Base-by-base conservation (phyloP, 2,888 invertebrate species). In the Tachina fera region DNA sequence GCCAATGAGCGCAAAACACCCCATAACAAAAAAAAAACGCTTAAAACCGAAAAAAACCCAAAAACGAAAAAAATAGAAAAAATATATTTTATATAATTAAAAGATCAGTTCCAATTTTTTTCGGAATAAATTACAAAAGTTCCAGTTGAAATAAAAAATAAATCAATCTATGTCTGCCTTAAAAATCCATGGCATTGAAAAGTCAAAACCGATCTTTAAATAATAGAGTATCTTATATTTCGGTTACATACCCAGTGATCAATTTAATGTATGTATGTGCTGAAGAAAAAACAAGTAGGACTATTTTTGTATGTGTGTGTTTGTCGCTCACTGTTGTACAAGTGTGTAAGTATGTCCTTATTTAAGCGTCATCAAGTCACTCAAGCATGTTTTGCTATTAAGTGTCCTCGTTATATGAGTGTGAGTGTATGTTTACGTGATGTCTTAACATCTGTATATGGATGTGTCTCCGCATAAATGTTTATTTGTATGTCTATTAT, bases 351-450 rank as follows among this genome's bases (percentile, higher is more conserved):
- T 71, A 49, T 60, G 61, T 45, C 43, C 49, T 74, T 71, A 86
- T 79, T 83, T 75, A 79, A 83, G 75, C 49, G n/a, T 83, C 82
- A 79, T 82, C 78, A 79, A 83, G 60, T 71, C 79, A 79, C 53
- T 79, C 65, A 71, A 85, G 82, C 78, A 71, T 82, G 60, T 75
- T 75, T 82, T 75, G 75, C 68, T 70, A 68, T 79, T 79, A 79
- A 75, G 82, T 78, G 60, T 78, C 31, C 56, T 22, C 53, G 22
- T 6, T 45, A 16, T 41, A 5, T 68, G 11, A 39, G 11, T 31
- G 10, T 43, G 3, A 56, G 39, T 41, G 61, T 39, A 19, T 53
- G 14, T 56, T 14, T 22, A 43, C 19, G 14, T 41, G 49, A 19
- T 22, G 67, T 47, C 41, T 53, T 1, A 63, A 56, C 56, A 31